phyloP scores from a whole-genome alignment of 2,888 invertebrate species.

The Tinea pellionella region DNA sequence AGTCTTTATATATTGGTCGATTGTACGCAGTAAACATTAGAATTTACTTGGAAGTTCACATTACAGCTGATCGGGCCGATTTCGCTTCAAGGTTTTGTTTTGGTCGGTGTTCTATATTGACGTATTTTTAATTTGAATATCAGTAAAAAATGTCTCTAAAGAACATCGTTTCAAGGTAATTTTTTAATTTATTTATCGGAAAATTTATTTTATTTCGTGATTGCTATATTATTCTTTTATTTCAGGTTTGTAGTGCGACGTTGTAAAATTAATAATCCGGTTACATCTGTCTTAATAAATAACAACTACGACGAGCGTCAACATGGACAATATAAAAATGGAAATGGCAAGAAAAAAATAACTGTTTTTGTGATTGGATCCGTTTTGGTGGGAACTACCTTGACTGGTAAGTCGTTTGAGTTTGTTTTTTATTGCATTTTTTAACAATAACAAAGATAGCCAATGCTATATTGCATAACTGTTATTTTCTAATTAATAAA shows the following conservation, averaged over 20 bases:
- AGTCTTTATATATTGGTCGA: neutral
- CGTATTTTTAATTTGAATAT: neutral
- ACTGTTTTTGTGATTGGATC: conserved; percentile 34
- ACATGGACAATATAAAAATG: conserved; percentile 21
- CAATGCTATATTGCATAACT: neutral
- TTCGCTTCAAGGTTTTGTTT: neutral
- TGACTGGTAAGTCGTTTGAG: conserved; percentile 28
- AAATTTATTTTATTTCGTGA: neutral
- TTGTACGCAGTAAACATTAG: neutral
- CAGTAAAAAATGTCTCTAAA: conserved; percentile 1
- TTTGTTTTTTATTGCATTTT: neutral
- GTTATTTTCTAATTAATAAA: neutral
- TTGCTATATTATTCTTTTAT: neutral
- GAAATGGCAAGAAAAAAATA: conserved; percentile 20
- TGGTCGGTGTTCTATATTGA: neutral
- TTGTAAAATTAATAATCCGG: conserved; percentile 22
- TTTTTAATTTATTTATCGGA: neutral
- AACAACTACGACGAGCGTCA: conserved; percentile 23
- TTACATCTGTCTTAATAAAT: conserved; percentile 25
- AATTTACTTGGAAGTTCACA: neutral
- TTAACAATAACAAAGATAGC: neutral
- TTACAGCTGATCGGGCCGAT: neutral
- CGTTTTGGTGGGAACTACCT: conserved; percentile 33
- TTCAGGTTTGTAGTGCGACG: neutral
- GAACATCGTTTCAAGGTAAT: neutral